Evolutionary conservation across 2,113 vertebrate species (phyloP).

Genomic region (Campylomormyrus tamandua): DNA sequence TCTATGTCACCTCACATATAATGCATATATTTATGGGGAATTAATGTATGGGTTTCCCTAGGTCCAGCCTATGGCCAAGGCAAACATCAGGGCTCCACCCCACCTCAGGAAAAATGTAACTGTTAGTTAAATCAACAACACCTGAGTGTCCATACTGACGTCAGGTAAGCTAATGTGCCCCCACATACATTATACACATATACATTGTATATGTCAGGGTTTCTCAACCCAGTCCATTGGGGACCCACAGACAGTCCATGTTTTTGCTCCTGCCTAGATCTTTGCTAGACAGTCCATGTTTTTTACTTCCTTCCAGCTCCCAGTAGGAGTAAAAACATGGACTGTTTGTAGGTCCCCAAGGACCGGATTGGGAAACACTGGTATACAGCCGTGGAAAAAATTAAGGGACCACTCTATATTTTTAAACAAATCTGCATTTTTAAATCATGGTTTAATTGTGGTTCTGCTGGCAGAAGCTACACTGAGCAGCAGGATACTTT

Average conservation of each 20-base stretch:
- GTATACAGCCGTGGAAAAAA: neutral
- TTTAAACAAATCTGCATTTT: no score
- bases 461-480: no score
- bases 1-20: neutral
- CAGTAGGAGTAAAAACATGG: neutral
- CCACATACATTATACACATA: neutral
- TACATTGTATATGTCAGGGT: neutral
- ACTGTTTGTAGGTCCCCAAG: neutral
- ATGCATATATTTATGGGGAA: neutral
- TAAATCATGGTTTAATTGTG: no score
- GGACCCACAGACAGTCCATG: neutral
- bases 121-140: neutral
- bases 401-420: no score
- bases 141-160: neutral
- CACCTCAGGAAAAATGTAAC: neutral
- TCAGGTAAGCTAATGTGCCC: neutral
- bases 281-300: no score
- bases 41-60: neutral
- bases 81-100: neutral
- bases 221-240: neutral
- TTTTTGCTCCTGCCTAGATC: neutral
- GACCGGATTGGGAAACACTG: neutral
- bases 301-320: neutral
- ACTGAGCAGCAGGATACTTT: no score
- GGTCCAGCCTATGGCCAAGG: neutral